Conservation (phyloP, 2,113 vertebrate genomes). For the Vulpes lagopus region DNA sequence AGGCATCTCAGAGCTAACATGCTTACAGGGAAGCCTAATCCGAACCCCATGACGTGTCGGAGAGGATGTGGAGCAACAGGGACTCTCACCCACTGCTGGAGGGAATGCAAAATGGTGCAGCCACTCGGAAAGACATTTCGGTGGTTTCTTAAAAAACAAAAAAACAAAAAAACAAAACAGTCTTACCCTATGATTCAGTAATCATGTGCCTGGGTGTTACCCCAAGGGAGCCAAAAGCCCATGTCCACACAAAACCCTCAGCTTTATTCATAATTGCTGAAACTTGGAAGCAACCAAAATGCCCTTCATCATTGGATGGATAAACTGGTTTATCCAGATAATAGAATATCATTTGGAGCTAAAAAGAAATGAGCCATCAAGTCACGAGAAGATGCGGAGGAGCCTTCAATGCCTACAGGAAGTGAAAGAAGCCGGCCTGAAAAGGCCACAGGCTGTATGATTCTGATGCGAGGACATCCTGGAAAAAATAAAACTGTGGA, state of each 20-base stretch:
- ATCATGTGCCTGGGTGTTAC: neutral
- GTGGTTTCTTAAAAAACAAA: neutral
- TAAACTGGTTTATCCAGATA: neutral
- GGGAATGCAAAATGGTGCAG: neutral
- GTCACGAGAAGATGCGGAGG: neutral
- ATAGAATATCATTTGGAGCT: neutral
- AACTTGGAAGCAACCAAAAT: neutral
- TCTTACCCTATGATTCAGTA: rapidly evolving
- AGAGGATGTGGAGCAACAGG: neutral
- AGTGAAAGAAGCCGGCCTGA: neutral
- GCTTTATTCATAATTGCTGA: neutral
- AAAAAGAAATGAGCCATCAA: neutral
- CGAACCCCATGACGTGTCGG: rapidly evolving
- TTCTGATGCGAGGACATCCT: neutral
- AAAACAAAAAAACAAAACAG: neutral
- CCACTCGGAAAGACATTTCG: neutral
- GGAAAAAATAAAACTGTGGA: no score
- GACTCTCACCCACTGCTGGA: neutral
- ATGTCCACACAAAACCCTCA: neutral
- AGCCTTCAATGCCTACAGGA: neutral
- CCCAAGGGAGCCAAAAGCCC: neutral
- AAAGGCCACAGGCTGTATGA: neutral
- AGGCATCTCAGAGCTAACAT: neutral
- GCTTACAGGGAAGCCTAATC: neutral
- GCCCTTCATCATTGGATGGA: neutral